These are phyloP conservation scores for Porites evermanni DNA, from an alignment of 92 coral and sea anemone species.

Conservation along the genomic window DNA sequence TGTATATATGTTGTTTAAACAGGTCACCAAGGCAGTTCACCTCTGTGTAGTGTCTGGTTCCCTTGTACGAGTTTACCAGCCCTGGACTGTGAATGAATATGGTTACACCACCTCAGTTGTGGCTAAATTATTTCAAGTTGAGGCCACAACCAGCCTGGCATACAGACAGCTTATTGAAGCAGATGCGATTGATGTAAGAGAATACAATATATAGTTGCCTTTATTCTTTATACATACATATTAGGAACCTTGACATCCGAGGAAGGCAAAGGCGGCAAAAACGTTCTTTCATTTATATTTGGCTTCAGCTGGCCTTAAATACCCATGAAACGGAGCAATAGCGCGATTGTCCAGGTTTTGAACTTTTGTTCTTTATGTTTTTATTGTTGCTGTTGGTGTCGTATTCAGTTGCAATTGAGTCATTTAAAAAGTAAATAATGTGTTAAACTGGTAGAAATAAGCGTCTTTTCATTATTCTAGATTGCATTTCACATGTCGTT, in stretches of 20 bases:
- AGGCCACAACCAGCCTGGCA: conserved; percentile 93
- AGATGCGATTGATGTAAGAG: conserved; percentile 82
- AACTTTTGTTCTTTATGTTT: no score
- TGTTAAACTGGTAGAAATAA: neutral
- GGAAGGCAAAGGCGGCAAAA: no score
- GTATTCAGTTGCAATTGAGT: no score
- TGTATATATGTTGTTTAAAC: neutral
- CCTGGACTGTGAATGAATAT: conserved; percentile 98
- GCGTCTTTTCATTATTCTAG: conserved; percentile 20
- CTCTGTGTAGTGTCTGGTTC: conserved; percentile 94
- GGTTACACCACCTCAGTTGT: conserved; percentile 98
- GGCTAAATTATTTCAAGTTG: conserved; percentile 89
- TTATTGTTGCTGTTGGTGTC: no score
- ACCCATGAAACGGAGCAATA: no score
- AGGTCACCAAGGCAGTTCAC: conserved; percentile 98
- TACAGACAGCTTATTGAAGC: conserved; percentile 90
- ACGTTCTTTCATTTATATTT: no score
- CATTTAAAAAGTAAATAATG: no score
- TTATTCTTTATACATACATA: no score
- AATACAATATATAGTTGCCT: neutral
- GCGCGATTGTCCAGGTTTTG: no score
- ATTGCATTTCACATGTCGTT: conserved; percentile 95
- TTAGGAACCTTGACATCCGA: no score
- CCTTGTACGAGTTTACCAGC: conserved; percentile 87
- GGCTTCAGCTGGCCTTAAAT: no score